A percentile compares a stretch with the other conserved stretches of the same genome.
Evolutionary conservation across 92 coral and sea anemone species (phyloP).

Genomic region (Bergia puertoricense): DNA sequence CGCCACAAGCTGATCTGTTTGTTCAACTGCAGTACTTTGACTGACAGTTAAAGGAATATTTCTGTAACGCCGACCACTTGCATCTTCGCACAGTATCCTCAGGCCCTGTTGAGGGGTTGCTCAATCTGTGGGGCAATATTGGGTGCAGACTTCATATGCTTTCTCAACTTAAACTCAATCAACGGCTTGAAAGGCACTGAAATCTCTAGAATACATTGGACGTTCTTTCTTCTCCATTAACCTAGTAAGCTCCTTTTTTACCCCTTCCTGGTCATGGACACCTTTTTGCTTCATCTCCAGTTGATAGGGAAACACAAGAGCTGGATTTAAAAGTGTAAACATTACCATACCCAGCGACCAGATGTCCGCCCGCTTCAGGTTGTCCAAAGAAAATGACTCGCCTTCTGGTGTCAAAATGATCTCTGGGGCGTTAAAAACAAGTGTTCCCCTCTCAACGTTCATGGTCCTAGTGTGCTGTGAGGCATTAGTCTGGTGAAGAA

Average conservation of each 20-base stretch:
- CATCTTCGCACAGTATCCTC: neutral
- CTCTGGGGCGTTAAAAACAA: slow-evolving; percentile 33
- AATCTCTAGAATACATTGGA: neutral
- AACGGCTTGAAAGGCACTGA: slow-evolving; percentile 3
- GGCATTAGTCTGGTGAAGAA: slow-evolving; percentile 11
- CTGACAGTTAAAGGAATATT: neutral
- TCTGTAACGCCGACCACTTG: neutral
- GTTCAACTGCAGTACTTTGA: slow-evolving; percentile 13
- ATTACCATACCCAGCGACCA: slow-evolving; percentile 10
- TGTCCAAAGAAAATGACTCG: neutral
- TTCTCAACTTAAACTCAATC: neutral
- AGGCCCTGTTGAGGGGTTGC: neutral
- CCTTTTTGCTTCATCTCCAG: neutral
- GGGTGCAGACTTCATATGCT: neutral
- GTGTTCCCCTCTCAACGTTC: slow-evolving; percentile 25
- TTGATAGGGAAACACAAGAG: neutral
- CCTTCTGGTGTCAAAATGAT: neutral
- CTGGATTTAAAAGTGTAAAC: neutral
- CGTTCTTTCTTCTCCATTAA: neutral
- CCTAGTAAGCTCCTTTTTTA: neutral
- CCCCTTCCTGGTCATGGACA: neutral
- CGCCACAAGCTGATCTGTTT: neutral
- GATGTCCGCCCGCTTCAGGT: neutral
- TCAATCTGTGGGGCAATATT: neutral
- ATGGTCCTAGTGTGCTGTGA: slow-evolving; percentile 12